Percentiles rank a stretch among this genome's conserved stretches.
Evolutionary conservation across 2,888 invertebrate genomes (phyloP).

Genomic region (Acronicta alni): DNA sequence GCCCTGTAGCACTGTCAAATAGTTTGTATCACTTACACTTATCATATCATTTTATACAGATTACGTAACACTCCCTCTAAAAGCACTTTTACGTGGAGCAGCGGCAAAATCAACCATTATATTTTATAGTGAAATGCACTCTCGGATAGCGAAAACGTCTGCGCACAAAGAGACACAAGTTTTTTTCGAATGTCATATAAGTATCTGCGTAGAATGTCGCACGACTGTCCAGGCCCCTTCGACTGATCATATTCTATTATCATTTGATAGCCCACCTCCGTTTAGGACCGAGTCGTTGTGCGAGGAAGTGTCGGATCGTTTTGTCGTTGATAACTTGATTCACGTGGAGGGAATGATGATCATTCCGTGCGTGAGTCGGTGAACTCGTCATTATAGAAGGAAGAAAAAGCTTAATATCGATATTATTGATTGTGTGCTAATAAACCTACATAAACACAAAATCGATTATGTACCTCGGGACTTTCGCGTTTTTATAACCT

Average conservation of each 20-base stretch:
- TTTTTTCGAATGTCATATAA: conserved; percentile 59
- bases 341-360: conserved; percentile 54
- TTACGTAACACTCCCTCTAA: conserved; percentile 62
- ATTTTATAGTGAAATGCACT: conserved; percentile 72
- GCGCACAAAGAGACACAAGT: conserved; percentile 33
- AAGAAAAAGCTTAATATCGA: not conserved
- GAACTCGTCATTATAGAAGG: conserved; percentile 58
- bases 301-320: conserved; percentile 65
- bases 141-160: conserved; percentile 36
- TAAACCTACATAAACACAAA: too few relatives aligned
- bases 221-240: conserved; percentile 83
- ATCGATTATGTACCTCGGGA: too few relatives aligned
- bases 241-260: conserved; percentile 79
- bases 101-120: conserved; percentile 67
- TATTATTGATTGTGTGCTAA: too few relatives aligned
- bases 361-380: conserved; percentile 63
- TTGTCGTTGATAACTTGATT: conserved; percentile 60
- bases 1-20: conserved; percentile 30
- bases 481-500: too few relatives aligned
- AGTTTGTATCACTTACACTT: conserved; percentile 50
- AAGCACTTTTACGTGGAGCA: conserved; percentile 58
- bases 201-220: conserved; percentile 76
- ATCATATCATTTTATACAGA: conserved; percentile 57
- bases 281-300: conserved; percentile 78
- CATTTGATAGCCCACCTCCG: conserved; percentile 87